Percentiles rank a stretch among this genome's conserved stretches.
Evolutionary conservation across 1,140 invertebrate species (phyloP).

Genomic region (Anastrepha ludens): DNA sequence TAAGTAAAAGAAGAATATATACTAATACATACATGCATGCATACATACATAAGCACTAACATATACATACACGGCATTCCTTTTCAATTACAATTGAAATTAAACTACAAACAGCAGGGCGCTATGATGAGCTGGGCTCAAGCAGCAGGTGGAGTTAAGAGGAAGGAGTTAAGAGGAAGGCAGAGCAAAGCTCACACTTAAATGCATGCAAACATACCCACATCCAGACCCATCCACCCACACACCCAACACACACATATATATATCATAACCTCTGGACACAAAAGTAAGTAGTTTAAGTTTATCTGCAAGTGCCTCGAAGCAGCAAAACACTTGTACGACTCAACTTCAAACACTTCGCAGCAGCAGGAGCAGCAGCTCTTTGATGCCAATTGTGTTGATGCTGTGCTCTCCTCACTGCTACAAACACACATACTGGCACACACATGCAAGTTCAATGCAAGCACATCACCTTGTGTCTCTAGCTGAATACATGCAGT

Average conservation of each 20-base stretch:
- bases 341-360: background rate
- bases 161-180: background rate
- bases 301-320: conserved; percentile 25
- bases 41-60: background rate
- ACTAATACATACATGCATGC: background rate
- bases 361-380: background rate
- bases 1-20: background rate
- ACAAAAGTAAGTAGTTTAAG: conserved; percentile 17
- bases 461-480: background rate
- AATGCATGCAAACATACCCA: no score
- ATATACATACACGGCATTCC: background rate
- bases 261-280: background rate
- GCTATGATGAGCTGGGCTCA: background rate
- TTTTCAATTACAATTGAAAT: conserved; percentile 52
- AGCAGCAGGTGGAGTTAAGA: background rate
- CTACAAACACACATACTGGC: background rate
- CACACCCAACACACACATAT: no score
- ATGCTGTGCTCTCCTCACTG: background rate
- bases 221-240: no score
- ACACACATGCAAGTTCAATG: background rate
- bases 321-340: conserved; percentile 15
- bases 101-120: conserved; percentile 42
- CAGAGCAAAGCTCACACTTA: background rate
- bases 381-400: conserved; percentile 39
- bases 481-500: background rate